A percentile compares a stretch with the other conserved stretches of the same genome.
phyloP scores from a whole-genome alignment of 2,888 invertebrate species.

The Lamellibrachia satsuma region DNA sequence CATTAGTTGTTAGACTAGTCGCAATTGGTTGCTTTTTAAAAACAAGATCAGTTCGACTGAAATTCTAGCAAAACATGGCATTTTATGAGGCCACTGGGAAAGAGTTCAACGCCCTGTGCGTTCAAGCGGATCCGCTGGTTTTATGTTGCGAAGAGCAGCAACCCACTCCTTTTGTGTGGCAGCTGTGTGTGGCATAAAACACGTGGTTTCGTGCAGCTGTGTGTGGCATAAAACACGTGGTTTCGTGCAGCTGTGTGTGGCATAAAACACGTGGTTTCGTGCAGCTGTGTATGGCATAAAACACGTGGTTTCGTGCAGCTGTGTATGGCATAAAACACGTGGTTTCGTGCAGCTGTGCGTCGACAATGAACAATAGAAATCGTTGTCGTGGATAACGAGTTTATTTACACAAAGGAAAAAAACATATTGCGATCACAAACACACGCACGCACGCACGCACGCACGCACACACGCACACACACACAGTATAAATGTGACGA shows the following conservation, averaged over 20 bases:
- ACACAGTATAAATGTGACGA: not conserved
- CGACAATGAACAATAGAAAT: not conserved
- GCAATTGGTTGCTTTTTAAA: not conserved
- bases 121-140: not conserved
- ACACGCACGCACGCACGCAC: not conserved
- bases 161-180: not conserved
- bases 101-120: not conserved
- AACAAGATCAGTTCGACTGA: not conserved
- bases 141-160: not conserved
- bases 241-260: no score
- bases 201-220: no score
- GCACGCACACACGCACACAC: not conserved
- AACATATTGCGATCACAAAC: not conserved
- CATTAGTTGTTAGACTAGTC: not conserved
- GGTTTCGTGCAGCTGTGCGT: not conserved
- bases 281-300: no score
- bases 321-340: not conserved
- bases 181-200: not conserved
- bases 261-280: no score
- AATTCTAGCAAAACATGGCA: not conserved
- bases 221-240: no score
- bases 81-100: not conserved
- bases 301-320: no score
- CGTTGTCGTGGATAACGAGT: slow-evolving; percentile 3
- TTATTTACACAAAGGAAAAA: slow-evolving; percentile 4